Base-by-base conservation (phyloP, 2,797 vertebrate genomes). In the Microctenopoma stevenorrisi region DNA sequence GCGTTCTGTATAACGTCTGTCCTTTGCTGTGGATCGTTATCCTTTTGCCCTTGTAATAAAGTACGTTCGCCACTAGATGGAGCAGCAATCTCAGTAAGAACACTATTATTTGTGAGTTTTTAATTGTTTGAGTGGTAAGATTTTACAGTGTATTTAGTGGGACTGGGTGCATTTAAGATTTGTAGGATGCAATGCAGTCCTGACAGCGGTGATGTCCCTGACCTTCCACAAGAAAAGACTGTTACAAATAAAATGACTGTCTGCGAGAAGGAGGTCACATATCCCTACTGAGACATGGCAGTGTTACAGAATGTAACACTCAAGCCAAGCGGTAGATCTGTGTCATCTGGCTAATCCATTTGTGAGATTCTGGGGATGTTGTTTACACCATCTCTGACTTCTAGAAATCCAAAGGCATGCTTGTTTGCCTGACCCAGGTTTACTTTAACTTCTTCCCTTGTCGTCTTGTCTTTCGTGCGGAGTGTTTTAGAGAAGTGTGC, bases 191-290 rank as follows among this genome's bases (percentile, higher is more conserved):
- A 47, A 37, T 56, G 42, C 10, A n/a, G 43, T 25, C 43, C 25
- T 63, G 49, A 3, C 62, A 44, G 35, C 56, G 28, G 9, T 4
- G 15, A 16, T 52, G 43, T 64, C 64, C 30, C 6, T 46, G 22
- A 12, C 51, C 26, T 15, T 68, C 16, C 57, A 63, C 68, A 51
- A 43, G 6, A 44, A 68, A 40, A 42, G 7, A 35, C 37, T 68
- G 43, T 46, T 70, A 52, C 11, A 76, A 25, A 73, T 40, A n/a
- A 72, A 64, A 73, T 54, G 18, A 74, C 70, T 61, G 57, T 81
- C 68, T 74, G 59, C 33, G 51, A 78, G 74, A 90, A 87, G 49
- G 82, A 84, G 86, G 83, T 87, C 86, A 83, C 22, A 63, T 78
- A 62, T 78, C 60, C 68, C 81, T 74, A 43, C 79, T 78, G 83